Percentiles rank a stretch among this genome's conserved stretches.
Evolutionary conservation across 2,113 vertebrate species (phyloP).

Genomic region (Sminthopsis crassicaudata): DNA sequence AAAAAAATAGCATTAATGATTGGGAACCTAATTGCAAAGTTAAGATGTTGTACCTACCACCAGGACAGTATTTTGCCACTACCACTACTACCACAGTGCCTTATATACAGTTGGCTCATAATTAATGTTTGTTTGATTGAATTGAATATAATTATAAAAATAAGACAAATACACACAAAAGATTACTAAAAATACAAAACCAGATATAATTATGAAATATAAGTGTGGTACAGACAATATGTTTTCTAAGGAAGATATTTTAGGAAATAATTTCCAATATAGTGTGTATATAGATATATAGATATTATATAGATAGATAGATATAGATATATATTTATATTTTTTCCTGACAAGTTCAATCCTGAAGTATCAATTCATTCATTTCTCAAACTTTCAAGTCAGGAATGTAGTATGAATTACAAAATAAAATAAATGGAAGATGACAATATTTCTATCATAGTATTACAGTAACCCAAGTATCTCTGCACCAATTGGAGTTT

Average conservation of each 20-base stretch:
- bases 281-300: neutral
- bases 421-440: neutral
- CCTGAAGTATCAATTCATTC: neutral
- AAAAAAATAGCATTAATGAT: neutral
- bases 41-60: neutral
- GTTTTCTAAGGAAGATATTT: neutral
- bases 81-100: neutral
- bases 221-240: neutral
- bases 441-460: neutral
- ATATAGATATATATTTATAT: neutral
- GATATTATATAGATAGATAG: too few relatives aligned
- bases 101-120: neutral
- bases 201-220: neutral
- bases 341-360: neutral
- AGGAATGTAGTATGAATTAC: neutral
- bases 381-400: neutral
- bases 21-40: neutral
- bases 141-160: neutral
- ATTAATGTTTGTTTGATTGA: neutral
- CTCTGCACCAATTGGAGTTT: neutral
- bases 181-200: neutral
- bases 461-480: neutral
- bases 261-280: neutral
- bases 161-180: neutral
- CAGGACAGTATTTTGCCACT: neutral